phyloP scores from a whole-genome alignment of 1,140 invertebrate species.

The Drosophila tristis region DNA sequence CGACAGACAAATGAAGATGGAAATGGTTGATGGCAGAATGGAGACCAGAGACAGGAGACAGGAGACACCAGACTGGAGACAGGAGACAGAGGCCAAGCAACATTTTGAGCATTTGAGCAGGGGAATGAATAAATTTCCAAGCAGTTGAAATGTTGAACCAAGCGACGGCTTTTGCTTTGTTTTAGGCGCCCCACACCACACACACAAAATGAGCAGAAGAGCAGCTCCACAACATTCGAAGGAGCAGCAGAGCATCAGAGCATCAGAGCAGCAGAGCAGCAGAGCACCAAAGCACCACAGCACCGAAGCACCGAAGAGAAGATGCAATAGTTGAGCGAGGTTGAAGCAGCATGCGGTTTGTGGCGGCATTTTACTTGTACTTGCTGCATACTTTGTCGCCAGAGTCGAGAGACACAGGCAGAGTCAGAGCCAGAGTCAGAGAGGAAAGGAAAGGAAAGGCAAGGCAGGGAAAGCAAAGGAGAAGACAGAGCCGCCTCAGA shows the following conservation, averaged over 20 bases:
- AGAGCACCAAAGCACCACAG: not conserved
- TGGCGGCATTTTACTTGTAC: slow-evolving; percentile 38
- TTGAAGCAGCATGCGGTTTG: slow-evolving; percentile 51
- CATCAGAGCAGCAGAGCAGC: not conserved
- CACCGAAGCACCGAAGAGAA: slow-evolving; percentile 10
- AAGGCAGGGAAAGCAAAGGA: no score
- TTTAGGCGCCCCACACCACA: slow-evolving; percentile 50
- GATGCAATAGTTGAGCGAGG: slow-evolving; percentile 28
- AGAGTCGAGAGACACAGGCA: not conserved
- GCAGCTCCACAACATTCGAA: not conserved
- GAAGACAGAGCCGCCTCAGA: not conserved
- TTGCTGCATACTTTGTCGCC: slow-evolving; percentile 48
- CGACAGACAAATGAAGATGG: slow-evolving; percentile 56
- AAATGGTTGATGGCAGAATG: slow-evolving; percentile 25
- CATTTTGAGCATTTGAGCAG: slow-evolving; percentile 1
- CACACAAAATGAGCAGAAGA: slow-evolving; percentile 42
- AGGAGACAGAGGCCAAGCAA: not conserved
- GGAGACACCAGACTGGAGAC: no score
- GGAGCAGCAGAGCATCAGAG: not conserved
- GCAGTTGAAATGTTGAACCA: slow-evolving; percentile 74
- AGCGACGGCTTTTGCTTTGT: slow-evolving; percentile 67
- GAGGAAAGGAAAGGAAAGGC: not conserved
- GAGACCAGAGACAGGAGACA: not conserved
- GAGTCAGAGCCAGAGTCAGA: not conserved
- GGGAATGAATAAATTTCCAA: slow-evolving; percentile 73